Percentiles rank a stretch among this genome's conserved stretches.
phyloP scores from a whole-genome alignment of 2,113 vertebrate genomes.

The Spermophilus dauricus region DNA sequence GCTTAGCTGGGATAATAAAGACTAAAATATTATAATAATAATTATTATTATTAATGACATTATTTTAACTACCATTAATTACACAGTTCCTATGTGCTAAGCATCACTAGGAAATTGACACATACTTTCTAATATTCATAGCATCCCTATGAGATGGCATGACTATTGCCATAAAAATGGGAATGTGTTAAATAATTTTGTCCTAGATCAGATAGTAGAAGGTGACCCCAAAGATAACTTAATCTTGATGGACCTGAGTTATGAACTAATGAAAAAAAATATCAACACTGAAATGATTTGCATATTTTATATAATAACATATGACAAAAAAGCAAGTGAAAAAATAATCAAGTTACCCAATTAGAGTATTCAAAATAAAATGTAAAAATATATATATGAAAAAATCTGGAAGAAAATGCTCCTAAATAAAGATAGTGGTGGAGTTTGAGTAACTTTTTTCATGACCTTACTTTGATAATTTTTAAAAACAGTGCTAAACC shows the following conservation, averaged over 20 bases:
- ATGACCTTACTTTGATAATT: not conserved
- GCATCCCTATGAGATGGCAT: not conserved
- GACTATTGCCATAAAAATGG: not conserved
- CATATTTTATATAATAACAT: not conserved
- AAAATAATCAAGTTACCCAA: not conserved
- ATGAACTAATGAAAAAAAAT: not conserved
- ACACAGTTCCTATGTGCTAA: not conserved
- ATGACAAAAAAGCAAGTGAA: not conserved
- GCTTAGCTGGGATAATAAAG: not conserved
- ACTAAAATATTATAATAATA: constrained; percentile 14
- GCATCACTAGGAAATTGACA: not conserved
- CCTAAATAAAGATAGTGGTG: not conserved
- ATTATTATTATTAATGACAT: not conserved
- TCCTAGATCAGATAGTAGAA: not conserved
- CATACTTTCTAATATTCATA: not conserved
- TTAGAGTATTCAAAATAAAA: not conserved
- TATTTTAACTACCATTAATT: not conserved
- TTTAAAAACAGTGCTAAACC: constrained; percentile 6
- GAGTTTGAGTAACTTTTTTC: not conserved
- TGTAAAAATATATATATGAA: not conserved
- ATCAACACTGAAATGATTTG: not conserved
- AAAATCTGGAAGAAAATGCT: not conserved
- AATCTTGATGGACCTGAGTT: not conserved
- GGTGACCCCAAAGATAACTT: not conserved
- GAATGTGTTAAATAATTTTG: constrained; percentile 25